These are phyloP conservation scores for Coregonus suidteri DNA, from an alignment of 2,797 vertebrate genomes.

Conservation along the genomic window DNA sequence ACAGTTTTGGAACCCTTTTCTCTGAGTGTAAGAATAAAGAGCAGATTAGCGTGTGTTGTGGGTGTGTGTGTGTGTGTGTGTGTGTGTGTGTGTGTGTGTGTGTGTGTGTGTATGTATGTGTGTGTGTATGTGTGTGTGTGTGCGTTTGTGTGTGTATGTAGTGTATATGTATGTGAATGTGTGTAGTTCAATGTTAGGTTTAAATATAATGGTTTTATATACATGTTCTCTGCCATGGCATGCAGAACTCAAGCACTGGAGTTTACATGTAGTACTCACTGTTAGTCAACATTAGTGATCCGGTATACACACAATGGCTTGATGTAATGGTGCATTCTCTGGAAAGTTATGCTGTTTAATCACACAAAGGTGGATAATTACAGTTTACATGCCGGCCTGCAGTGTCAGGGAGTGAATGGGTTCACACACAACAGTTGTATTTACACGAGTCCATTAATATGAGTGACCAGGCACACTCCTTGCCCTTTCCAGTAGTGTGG, in stretches of 20 bases:
- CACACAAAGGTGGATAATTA: not conserved
- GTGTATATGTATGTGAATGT: too few relatives aligned
- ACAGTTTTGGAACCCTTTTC: fast-evolving
- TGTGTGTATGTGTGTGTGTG: too few relatives aligned
- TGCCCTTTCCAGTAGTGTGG: constrained; percentile 76
- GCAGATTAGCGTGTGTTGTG: too few relatives aligned
- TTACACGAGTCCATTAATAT: constrained; percentile 67
- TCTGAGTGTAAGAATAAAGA: too few relatives aligned
- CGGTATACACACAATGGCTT: not conserved
- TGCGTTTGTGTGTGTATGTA: too few relatives aligned
- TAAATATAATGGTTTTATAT: not conserved
- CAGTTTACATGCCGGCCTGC: constrained; percentile 18
- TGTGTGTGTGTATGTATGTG: too few relatives aligned
- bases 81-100: too few relatives aligned
- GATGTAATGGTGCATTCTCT: not conserved
- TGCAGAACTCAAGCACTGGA: not conserved
- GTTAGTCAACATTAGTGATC: not conserved
- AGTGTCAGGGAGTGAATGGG: constrained; percentile 31
- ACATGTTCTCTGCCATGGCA: not conserved
- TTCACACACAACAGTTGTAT: constrained; percentile 45
- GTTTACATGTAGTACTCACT: not conserved
- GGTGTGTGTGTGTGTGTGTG: too few relatives aligned
- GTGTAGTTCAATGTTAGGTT: not conserved
- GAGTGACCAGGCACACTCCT: constrained; percentile 71
- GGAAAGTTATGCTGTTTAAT: not conserved